phyloP scores from a whole-genome alignment of 2,797 vertebrate genomes.

The Mycteria americana region DNA sequence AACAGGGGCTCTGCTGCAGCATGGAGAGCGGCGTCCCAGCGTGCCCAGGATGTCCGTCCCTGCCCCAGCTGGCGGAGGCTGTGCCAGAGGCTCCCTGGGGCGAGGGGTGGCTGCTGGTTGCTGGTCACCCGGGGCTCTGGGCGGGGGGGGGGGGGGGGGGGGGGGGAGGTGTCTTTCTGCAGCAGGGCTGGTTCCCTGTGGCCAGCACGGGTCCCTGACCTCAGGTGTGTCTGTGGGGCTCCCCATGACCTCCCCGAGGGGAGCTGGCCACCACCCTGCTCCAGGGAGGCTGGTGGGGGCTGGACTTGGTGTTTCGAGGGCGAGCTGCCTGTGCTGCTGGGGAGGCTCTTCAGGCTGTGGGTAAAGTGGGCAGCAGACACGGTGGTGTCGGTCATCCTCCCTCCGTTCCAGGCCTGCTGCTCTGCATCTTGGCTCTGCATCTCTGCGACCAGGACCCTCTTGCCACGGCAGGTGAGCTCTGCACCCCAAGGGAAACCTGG shows the following conservation, averaged over 20 bases:
- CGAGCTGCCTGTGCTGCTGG: background rate
- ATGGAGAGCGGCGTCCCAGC: rapidly evolving
- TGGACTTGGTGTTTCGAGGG: background rate
- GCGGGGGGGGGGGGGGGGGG: too few relatives aligned
- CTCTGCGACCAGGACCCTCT: background rate
- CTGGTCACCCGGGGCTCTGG: background rate
- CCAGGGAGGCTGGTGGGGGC: background rate
- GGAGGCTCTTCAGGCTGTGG: background rate
- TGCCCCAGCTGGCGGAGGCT: background rate
- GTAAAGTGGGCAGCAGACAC: rapidly evolving
- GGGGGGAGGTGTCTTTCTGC: too few relatives aligned
- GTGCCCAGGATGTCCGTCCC: rapidly evolving
- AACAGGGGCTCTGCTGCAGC: background rate
- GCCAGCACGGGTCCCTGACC: background rate
- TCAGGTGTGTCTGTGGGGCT: background rate
- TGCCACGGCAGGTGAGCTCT: conserved; percentile 33
- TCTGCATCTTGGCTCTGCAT: conserved; percentile 2
- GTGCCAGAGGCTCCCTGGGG: background rate
- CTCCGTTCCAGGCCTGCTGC: conserved; percentile 38
- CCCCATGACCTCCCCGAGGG: rapidly evolving
- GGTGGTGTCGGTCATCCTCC: background rate
- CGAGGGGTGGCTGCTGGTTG: rapidly evolving
- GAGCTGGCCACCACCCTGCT: background rate
- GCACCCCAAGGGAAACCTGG: background rate
- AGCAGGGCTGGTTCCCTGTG: background rate